Evolutionary conservation across 2,888 invertebrate species (phyloP), one percentile per base, ranked within the genome.

Genomic region (Ceramica pisi): DNA sequence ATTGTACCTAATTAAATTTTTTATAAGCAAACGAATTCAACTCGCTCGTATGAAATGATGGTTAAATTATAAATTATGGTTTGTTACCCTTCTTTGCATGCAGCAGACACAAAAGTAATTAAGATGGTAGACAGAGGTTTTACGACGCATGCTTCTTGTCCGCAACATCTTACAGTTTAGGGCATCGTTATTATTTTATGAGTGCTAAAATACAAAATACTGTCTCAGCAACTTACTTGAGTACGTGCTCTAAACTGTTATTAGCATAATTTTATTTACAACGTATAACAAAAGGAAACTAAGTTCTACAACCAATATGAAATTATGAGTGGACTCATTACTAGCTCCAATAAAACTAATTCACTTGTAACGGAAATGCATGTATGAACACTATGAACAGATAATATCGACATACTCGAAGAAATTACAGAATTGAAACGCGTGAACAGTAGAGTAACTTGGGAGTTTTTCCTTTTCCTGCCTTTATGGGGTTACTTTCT

Each of bases 41-140:
- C 35, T 23, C 10, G n/a, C 38, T 8, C 2, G 14, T 31, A 14
- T 31, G 4, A 4, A n/a, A n/a, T n/a, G n/a, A n/a, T n/a, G n/a
- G n/a, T n/a, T n/a, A n/a, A n/a, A 21, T n/a, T n/a, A n/a, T 41
- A 8, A 0, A n/a, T 16, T 46, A 23, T 12, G 38, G 38, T 26
- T 35, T 56, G 12, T n/a, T 57, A 12, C 10, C 35, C 19, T 50
- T 35, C 21, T 50, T 12, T 35, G 10, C 26, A 44, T 50, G 4
- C 53, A 16, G 48, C 53, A 75, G 38, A 50, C 64, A 35, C 12
- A 31, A 57, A 46, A 63, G 31, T 63, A 78, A 84, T 82, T 81
- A 72, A 75, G 63, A 55, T 31, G 23, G 55, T 67, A 71, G 81
- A 75, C 78, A 66, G 63, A 26, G 38, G 55, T 81, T 82, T 82